A percentile compares a stretch with the other conserved stretches of the same genome.
Conservation (phyloP, 1,140 invertebrate species). For the Cotesia chilonis region DNA sequence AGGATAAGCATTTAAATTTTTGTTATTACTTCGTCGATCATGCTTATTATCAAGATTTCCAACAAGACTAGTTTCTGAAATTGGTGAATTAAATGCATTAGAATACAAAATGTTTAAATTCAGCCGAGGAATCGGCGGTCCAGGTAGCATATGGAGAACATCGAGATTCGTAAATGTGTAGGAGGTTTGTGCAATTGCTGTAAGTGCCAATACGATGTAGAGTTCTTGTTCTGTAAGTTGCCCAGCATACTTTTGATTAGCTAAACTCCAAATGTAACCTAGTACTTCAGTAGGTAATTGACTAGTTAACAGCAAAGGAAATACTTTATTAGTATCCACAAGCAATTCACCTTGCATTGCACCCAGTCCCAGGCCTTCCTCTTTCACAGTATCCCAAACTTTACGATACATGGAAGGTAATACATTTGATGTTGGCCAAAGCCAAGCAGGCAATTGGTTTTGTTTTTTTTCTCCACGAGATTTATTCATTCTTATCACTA, state of each 20-base stretch:
- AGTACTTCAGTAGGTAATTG: slow-evolving; percentile 69
- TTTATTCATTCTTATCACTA: slow-evolving; percentile 11
- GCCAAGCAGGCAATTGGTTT: slow-evolving; percentile 48
- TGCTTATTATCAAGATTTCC: neutral
- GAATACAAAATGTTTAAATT: slow-evolving; percentile 52
- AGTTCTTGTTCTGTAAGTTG: slow-evolving; percentile 71
- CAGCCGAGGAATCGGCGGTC: slow-evolving; percentile 67
- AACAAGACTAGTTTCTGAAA: slow-evolving; percentile 6
- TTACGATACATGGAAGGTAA: slow-evolving; percentile 65
- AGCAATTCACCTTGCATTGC: slow-evolving; percentile 52
- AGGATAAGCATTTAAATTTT: slow-evolving; percentile 11
- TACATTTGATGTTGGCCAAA: slow-evolving; percentile 62
- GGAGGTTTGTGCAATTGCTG: slow-evolving; percentile 72
- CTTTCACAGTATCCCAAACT: slow-evolving; percentile 64
- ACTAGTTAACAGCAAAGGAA: slow-evolving; percentile 71
- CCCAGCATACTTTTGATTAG: slow-evolving; percentile 70
- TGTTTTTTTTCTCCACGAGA: slow-evolving; percentile 10
- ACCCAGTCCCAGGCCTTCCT: slow-evolving; percentile 49
- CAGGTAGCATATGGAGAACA: slow-evolving; percentile 65
- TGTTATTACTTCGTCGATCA: neutral
- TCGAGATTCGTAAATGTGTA: slow-evolving; percentile 65
- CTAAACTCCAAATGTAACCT: slow-evolving; percentile 73
- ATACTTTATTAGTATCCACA: slow-evolving; percentile 71
- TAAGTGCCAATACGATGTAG: slow-evolving; percentile 70
- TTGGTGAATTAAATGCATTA: slow-evolving; percentile 26